A percentile compares a stretch with the other conserved stretches of the same genome.
These are phyloP conservation scores for Nyctereutes procyonoides DNA, from an alignment of 2,113 vertebrate genomes.

Conservation along the genomic window DNA sequence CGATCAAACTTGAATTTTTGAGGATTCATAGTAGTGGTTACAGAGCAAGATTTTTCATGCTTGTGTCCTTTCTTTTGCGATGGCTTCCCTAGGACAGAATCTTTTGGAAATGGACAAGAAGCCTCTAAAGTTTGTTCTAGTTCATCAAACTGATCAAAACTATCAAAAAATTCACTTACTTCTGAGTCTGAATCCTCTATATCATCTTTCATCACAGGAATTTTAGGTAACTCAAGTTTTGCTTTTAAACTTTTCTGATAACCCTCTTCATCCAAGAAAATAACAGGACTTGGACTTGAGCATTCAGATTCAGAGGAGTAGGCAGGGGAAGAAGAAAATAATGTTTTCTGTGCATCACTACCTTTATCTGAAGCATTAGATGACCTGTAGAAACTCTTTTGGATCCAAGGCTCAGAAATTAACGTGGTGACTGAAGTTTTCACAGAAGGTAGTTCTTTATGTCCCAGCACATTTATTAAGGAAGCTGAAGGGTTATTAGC, in stretches of 20 bases:
- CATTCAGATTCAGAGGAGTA: slow-evolving; percentile 97
- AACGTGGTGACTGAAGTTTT: slow-evolving; percentile 89
- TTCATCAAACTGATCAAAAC: slow-evolving; percentile 98
- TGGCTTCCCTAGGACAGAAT: slow-evolving; percentile 78
- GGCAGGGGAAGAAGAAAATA: slow-evolving; percentile 88
- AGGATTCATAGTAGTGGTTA: slow-evolving; percentile 92
- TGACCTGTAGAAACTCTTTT: slow-evolving; percentile 92
- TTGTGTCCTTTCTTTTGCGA: slow-evolving; percentile 86
- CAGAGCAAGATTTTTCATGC: slow-evolving; percentile 85
- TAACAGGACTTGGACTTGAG: slow-evolving; percentile 98
- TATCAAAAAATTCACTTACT: slow-evolving; percentile 99
- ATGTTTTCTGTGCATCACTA: slow-evolving; percentile 80
- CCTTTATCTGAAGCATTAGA: slow-evolving; percentile 85
- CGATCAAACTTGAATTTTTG: slow-evolving; percentile 96
- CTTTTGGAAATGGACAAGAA: slow-evolving; percentile 80
- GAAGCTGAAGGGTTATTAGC: slow-evolving; percentile 85
- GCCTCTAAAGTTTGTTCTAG: slow-evolving; percentile 90
- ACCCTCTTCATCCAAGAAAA: slow-evolving; percentile 98
- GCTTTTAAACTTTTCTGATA: slow-evolving; percentile 98
- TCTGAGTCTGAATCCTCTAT: slow-evolving; percentile 99
- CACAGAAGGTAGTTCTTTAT: slow-evolving; percentile 87
- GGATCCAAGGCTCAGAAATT: slow-evolving; percentile 89
- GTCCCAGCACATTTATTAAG: slow-evolving; percentile 81
- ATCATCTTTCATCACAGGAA: slow-evolving; percentile 94
- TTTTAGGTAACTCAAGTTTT: slow-evolving; percentile 96